Conservation (phyloP, 2,888 invertebrate species). For the Acanthococcus lagerstroemiae region DNA sequence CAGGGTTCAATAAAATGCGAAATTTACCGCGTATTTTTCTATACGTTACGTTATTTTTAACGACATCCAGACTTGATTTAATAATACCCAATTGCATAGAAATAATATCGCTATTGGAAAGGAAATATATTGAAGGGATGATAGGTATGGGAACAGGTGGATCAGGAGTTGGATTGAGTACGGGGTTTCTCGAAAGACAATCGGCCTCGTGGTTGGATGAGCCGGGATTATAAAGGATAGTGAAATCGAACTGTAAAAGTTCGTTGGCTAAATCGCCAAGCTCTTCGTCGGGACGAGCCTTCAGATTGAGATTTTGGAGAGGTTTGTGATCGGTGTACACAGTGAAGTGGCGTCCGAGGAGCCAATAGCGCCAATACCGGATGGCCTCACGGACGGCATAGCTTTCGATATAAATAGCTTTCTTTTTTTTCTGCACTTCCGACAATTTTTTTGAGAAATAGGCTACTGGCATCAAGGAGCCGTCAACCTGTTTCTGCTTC, state of each 20-base stretch:
- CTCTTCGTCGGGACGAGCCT: conserved; percentile 34
- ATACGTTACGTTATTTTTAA: too few species aligned
- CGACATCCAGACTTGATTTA: too few species aligned
- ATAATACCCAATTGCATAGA: too few species aligned
- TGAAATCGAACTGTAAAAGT: conserved; percentile 35
- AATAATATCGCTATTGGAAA: too few species aligned
- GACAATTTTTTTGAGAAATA: conserved; percentile 37
- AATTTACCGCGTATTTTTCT: too few species aligned
- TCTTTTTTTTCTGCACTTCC: conserved; percentile 34
- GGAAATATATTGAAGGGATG: too few species aligned
- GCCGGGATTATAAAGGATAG: conserved; percentile 34
- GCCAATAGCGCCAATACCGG: conserved; percentile 31
- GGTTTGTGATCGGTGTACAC: conserved; percentile 33
- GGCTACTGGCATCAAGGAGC: conserved; percentile 33
- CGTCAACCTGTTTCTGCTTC: conserved; percentile 35
- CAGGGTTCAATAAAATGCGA: too few species aligned
- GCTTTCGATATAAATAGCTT: conserved; percentile 28
- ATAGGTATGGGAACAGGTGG: too few species aligned
- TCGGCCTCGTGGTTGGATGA: conserved; percentile 35
- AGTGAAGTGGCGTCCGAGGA: conserved; percentile 19
- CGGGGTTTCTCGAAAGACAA: conserved; percentile 34
- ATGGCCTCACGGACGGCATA: conserved; percentile 29
- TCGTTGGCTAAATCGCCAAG: conserved; percentile 35
- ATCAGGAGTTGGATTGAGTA: too few species aligned
- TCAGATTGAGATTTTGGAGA: conserved; percentile 34